Evolutionary conservation across 2,797 vertebrate genomes (phyloP).

Genomic region (Denticeps clupeoides): DNA sequence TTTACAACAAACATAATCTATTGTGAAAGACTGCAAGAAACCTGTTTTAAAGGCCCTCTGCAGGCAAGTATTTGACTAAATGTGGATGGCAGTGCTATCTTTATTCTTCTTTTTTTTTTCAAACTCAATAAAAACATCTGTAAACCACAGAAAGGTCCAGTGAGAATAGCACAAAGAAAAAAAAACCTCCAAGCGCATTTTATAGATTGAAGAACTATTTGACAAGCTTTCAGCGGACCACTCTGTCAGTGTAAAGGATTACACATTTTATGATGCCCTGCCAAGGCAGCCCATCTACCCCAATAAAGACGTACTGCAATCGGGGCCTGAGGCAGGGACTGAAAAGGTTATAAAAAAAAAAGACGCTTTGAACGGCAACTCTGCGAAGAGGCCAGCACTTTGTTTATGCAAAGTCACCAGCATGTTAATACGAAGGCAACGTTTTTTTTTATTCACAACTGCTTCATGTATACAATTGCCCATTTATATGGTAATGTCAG

Average conservation of each 20-base stretch:
- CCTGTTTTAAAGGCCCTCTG: no score
- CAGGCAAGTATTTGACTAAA: no score
- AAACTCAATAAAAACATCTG: not conserved
- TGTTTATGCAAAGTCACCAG: no score
- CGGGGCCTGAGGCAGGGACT: conserved; percentile 40
- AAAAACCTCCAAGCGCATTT: conserved; percentile 45
- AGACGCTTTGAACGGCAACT: no score
- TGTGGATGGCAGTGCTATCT: no score
- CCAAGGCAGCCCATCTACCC: conserved; percentile 38
- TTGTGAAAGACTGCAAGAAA: no score
- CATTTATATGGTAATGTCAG: conserved; percentile 67
- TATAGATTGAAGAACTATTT: conserved; percentile 51
- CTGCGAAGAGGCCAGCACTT: no score
- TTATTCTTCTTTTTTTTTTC: no score
- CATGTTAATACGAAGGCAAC: no score
- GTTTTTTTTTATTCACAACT: no score
- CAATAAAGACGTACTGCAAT: conserved; percentile 56
- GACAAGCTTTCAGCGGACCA: conserved; percentile 47
- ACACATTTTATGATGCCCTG: conserved; percentile 49
- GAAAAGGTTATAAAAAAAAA: conserved; percentile 56
- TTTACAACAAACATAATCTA: no score
- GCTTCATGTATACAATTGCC: conserved; percentile 49
- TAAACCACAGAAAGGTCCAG: not conserved
- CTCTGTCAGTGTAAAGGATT: conserved; percentile 60
- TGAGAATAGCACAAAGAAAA: not conserved